phyloP scores from a whole-genome alignment of 2,888 invertebrate species.

The Pseudococcus viburni region DNA sequence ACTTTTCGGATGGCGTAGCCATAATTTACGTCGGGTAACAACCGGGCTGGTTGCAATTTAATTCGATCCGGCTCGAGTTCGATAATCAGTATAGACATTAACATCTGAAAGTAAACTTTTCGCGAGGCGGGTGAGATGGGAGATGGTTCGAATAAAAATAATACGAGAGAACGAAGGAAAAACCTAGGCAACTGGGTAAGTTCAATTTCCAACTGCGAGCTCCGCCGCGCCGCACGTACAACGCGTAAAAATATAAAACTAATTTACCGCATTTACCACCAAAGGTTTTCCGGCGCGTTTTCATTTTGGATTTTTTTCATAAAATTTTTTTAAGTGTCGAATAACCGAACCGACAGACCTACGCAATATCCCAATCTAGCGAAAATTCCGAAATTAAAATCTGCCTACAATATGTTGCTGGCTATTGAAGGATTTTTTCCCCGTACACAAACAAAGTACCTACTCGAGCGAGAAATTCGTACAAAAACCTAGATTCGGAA shows the following conservation, averaged over 20 bases:
- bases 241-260: conserved; percentile 18
- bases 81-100: not conserved
- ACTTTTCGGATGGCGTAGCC: not conserved
- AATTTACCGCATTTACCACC: not conserved
- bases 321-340: not conserved
- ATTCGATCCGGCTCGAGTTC: conserved; percentile 6
- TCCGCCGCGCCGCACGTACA: not conserved
- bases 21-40: not conserved
- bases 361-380: not conserved
- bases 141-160: not conserved
- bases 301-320: not conserved
- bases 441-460: no score
- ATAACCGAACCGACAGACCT: not conserved
- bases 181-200: not conserved
- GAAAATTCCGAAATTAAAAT: not conserved
- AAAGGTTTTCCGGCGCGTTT: not conserved
- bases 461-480: not conserved
- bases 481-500: not conserved
- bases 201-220: not conserved
- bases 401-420: not conserved
- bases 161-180: not conserved
- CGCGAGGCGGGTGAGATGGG: not conserved
- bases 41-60: not conserved
- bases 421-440: not conserved
- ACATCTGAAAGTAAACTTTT: not conserved